These are phyloP conservation scores for Melanerpes formicivorus DNA, from an alignment of 2,113 vertebrate genomes.

Conservation along the genomic window DNA sequence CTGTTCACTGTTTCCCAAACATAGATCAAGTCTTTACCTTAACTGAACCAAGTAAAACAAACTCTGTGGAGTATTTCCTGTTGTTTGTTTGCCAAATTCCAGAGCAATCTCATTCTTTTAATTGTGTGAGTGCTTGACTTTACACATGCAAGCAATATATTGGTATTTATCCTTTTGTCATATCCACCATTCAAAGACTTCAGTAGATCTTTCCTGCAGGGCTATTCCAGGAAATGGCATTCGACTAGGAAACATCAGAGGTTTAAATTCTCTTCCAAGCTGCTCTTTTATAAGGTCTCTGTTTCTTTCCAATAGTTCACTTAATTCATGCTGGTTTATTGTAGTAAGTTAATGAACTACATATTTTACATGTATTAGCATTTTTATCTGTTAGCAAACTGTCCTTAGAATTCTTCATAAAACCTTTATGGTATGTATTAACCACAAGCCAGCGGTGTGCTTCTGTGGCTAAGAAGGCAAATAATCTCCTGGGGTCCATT, in stretches of 20 bases:
- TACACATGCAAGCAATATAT: neutral
- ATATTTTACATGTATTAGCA: neutral
- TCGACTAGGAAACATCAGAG: neutral
- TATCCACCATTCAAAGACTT: neutral
- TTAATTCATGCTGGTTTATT: neutral
- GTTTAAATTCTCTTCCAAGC: neutral
- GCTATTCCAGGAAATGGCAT: neutral
- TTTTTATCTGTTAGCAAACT: neutral
- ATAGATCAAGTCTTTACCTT: neutral
- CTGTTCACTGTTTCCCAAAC: constrained; percentile 31
- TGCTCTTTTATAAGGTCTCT: neutral
- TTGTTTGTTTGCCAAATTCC: neutral
- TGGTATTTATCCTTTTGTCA: neutral
- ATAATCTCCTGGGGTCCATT: too few relatives aligned
- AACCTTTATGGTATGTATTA: neutral
- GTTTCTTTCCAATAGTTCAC: neutral
- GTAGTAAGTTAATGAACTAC: neutral
- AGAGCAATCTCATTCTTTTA: neutral
- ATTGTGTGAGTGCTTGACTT: neutral
- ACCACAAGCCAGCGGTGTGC: too few relatives aligned
- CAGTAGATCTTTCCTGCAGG: neutral
- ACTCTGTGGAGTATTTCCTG: neutral
- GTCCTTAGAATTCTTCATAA: neutral
- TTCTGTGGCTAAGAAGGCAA: too few relatives aligned
- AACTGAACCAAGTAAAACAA: neutral